These are phyloP conservation scores for Athrips mouffetella DNA, from an alignment of 2,888 invertebrate genomes.

Conservation along the genomic window DNA sequence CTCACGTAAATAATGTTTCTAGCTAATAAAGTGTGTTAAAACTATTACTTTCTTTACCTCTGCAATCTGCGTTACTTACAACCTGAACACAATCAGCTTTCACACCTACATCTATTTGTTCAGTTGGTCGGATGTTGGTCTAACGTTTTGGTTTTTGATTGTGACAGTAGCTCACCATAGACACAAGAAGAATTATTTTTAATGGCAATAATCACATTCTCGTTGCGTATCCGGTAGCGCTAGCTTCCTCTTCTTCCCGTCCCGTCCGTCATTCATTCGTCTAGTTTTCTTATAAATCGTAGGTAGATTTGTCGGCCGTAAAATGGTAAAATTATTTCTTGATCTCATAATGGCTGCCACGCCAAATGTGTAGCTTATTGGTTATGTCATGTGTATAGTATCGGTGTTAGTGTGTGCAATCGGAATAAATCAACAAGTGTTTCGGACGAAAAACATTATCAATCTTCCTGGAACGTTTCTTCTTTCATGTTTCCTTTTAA, in stretches of 20 bases:
- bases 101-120: too few relatives aligned
- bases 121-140: not conserved
- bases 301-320: constrained; percentile 55
- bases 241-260: constrained; percentile 52
- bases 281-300: constrained; percentile 69
- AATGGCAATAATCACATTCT: not conserved
- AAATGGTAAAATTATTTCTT: constrained; percentile 68
- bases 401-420: constrained; percentile 46
- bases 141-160: not conserved
- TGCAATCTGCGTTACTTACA: too few relatives aligned
- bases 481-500: constrained; percentile 76
- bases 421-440: constrained; percentile 61
- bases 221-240: constrained; percentile 51
- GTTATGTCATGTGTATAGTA: constrained; percentile 68
- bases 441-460: constrained; percentile 60
- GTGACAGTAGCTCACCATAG: not conserved
- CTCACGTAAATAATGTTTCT: too few relatives aligned
- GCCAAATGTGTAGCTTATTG: constrained; percentile 69
- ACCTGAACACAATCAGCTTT: too few relatives aligned
- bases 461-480: constrained; percentile 68
- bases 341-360: constrained; percentile 78
- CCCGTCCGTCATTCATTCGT: constrained; percentile 59
- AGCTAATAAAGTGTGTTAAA: too few relatives aligned
- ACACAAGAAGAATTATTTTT: not conserved
- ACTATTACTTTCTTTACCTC: too few relatives aligned